Evolutionary conservation across 35 echinoderm and acorn worm genomes (phyloP).

Genomic region (Strongylocentrotus purpuratus): DNA sequence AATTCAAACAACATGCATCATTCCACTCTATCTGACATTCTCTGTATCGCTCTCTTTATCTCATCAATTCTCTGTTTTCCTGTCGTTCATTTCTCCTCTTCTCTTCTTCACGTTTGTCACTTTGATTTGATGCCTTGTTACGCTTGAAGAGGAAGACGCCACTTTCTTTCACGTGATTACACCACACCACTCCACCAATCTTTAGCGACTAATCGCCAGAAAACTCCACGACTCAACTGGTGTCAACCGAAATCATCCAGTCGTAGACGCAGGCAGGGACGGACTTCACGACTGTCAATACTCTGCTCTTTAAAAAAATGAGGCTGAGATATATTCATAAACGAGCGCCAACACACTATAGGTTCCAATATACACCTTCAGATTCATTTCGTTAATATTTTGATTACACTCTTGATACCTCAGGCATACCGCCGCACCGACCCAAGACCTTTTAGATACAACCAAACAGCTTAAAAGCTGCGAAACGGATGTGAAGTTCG

Average conservation of each 20-base stretch:
- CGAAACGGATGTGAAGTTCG: no score
- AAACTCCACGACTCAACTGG: not conserved
- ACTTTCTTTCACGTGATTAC: not conserved
- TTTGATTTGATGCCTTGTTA: slow-evolving; percentile 1
- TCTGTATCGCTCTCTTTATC: not conserved
- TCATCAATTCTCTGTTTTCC: not conserved
- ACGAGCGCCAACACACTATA: no score
- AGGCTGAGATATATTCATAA: no score
- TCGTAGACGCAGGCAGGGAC: not conserved
- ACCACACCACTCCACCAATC: not conserved
- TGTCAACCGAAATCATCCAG: not conserved
- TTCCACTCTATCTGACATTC: not conserved
- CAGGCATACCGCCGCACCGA: no score
- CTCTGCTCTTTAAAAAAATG: not conserved
- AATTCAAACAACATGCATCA: not conserved
- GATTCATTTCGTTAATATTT: no score
- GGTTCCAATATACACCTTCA: no score
- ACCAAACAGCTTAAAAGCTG: no score
- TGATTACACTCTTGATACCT: no score
- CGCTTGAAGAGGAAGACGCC: not conserved
- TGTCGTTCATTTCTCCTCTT: not conserved
- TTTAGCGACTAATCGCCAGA: not conserved
- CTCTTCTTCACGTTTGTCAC: not conserved
- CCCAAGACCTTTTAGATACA: no score
- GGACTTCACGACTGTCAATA: not conserved